Conservation (phyloP, 2,888 invertebrate genomes). For the Drosophila differens region DNA sequence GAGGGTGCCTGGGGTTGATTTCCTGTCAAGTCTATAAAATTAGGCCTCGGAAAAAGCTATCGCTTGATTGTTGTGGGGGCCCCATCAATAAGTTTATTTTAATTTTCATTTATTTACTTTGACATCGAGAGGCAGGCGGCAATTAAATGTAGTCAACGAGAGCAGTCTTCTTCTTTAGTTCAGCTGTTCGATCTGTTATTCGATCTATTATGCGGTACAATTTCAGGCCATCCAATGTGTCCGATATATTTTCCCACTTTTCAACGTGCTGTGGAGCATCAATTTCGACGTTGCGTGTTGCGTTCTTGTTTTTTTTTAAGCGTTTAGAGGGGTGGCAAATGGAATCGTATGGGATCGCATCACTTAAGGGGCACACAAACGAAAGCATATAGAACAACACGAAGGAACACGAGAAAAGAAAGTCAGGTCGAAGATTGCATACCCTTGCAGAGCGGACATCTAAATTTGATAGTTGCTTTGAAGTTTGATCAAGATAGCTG, state of each 20-base stretch:
- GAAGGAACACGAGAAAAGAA: neutral
- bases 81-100: slow-evolving; percentile 74
- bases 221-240: slow-evolving; percentile 19
- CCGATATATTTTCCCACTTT: slow-evolving; percentile 34
- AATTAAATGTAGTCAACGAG: slow-evolving; percentile 80
- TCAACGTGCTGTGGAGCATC: slow-evolving; percentile 44
- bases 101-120: slow-evolving; percentile 80
- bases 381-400: slow-evolving; percentile 13
- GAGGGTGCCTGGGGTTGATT: slow-evolving; percentile 18
- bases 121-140: slow-evolving; percentile 76
- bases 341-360: slow-evolving; percentile 57
- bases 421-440: neutral
- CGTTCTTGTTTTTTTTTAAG: slow-evolving; percentile 39
- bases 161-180: slow-evolving; percentile 42
- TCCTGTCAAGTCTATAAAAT: slow-evolving; percentile 50
- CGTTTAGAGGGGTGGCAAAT: slow-evolving; percentile 22
- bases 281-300: slow-evolving; percentile 42
- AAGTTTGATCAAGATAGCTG: neutral
- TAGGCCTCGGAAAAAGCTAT: slow-evolving; percentile 39
- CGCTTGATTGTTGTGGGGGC: neutral
- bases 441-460: neutral
- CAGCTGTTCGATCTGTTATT: slow-evolving; percentile 10
- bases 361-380: slow-evolving; percentile 63
- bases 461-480: too few species aligned
- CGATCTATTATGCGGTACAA: slow-evolving; percentile 37